Percentiles rank a stretch among this genome's conserved stretches.
phyloP scores from a whole-genome alignment of 2,888 invertebrate species.

The Gonocerus acuteangulatus region DNA sequence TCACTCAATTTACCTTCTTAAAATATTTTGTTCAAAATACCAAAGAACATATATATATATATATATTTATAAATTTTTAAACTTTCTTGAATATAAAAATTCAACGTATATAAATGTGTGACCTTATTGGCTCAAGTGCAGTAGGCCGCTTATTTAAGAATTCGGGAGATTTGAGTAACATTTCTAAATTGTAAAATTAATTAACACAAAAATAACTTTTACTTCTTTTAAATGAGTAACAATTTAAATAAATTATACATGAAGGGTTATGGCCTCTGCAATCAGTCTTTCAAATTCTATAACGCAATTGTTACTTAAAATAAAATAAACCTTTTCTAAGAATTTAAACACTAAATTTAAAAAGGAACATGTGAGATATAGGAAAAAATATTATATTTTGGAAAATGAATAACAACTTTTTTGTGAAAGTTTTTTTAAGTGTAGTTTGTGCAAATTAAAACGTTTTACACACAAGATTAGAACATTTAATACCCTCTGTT shows the following conservation, averaged over 20 bases:
- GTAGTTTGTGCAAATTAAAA: too few relatives aligned
- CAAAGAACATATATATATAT: slow-evolving; percentile 18
- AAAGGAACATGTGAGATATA: too few relatives aligned
- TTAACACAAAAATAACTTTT: slow-evolving; percentile 1
- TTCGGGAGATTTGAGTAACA: background rate
- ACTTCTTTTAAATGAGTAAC: too few relatives aligned
- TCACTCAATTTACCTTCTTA: slow-evolving; percentile 1
- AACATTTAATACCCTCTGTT: background rate
- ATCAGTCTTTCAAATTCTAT: slow-evolving; percentile 19
- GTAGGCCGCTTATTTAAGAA: slow-evolving; percentile 19
- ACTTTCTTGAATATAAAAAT: slow-evolving; percentile 16
- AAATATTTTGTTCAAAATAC: slow-evolving; percentile 20
- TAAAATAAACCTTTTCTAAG: background rate
- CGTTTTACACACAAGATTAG: background rate
- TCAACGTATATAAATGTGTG: slow-evolving; percentile 21
- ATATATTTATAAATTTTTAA: slow-evolving; percentile 1
- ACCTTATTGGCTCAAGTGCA: slow-evolving; percentile 16
- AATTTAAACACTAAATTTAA: background rate
- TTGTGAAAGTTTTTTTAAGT: too few relatives aligned
- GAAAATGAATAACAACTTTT: too few relatives aligned
- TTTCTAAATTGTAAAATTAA: background rate
- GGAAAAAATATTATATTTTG: too few relatives aligned
- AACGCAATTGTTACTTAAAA: background rate
- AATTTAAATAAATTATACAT: background rate
- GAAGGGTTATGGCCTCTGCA: slow-evolving; percentile 14